Evolutionary conservation across 2,113 vertebrate genomes (phyloP).

Genomic region (Accipiter cooperii): DNA sequence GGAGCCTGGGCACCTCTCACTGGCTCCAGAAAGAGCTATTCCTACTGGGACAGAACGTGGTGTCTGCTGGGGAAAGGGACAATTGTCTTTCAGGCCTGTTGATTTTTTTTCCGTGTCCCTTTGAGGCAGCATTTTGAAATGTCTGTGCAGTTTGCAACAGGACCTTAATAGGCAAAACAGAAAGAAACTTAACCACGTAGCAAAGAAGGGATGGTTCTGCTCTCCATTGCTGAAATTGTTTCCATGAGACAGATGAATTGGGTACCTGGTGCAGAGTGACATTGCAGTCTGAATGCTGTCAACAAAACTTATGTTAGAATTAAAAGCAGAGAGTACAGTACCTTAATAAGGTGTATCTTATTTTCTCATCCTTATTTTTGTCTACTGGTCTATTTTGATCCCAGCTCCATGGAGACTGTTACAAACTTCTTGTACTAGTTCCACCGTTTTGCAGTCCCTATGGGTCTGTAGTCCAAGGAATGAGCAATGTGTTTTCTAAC

Average conservation of each 20-base stretch:
- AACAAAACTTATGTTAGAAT: background rate
- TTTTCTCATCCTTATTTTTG: background rate
- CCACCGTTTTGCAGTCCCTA: background rate
- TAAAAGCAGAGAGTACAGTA: background rate
- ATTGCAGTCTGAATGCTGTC: background rate
- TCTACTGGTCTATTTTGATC: background rate
- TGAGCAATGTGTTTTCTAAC: background rate
- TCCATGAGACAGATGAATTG: background rate
- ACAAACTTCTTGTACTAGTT: background rate
- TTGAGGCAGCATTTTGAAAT: background rate
- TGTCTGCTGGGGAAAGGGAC: background rate
- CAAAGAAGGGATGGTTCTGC: background rate
- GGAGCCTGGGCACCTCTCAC: background rate
- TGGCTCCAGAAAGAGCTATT: background rate
- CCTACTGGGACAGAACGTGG: background rate
- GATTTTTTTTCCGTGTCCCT: background rate
- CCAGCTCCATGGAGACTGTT: slow-evolving; percentile 8
- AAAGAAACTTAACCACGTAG: background rate
- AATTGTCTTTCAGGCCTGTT: background rate
- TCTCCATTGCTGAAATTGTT: background rate
- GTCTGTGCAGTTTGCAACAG: background rate
- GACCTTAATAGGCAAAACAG: background rate
- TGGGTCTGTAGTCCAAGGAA: background rate
- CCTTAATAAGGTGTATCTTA: background rate
- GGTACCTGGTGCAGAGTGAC: background rate